These are phyloP conservation scores for Lithophane ornitopus DNA, from an alignment of 2,888 invertebrate genomes.

Conservation along the genomic window DNA sequence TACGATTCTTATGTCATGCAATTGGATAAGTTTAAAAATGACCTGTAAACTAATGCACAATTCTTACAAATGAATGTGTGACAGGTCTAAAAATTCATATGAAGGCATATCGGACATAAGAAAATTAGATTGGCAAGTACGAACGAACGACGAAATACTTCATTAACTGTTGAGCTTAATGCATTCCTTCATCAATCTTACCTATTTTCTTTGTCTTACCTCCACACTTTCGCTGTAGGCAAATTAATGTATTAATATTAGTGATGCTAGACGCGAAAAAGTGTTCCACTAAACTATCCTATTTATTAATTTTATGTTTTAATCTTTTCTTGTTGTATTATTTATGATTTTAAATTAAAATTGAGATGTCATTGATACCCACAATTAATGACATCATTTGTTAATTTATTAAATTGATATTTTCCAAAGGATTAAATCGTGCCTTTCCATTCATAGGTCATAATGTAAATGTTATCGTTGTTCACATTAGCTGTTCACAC, in stretches of 20 bases:
- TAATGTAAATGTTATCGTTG: conserved; percentile 72
- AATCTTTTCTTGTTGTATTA: conserved; percentile 32
- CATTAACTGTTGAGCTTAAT: conserved; percentile 64
- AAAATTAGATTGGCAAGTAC: conserved; percentile 70
- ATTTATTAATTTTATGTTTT: conserved; percentile 49
- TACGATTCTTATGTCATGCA: conserved; percentile 55
- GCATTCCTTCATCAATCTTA: conserved; percentile 68
- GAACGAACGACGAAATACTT: conserved; percentile 73
- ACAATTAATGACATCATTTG: conserved; percentile 47
- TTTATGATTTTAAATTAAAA: conserved; percentile 35
- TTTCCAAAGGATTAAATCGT: conserved; percentile 70
- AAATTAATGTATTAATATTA: conserved; percentile 52
- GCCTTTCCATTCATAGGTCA: conserved; percentile 76
- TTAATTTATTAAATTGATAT: conserved; percentile 56
- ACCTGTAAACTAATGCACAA: conserved; percentile 25
- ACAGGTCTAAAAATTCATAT: conserved; percentile 25
- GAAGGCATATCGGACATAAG: conserved; percentile 44
- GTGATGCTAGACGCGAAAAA: conserved; percentile 54
- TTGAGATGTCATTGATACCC: conserved; percentile 43
- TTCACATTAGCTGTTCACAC: conserved; percentile 66
- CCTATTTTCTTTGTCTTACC: conserved; percentile 12
- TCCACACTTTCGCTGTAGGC: conserved; percentile 41
- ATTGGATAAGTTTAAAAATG: conserved; percentile 17
- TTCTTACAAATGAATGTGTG: conserved; percentile 20
- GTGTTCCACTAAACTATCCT: conserved; percentile 36